Evolutionary conservation across 2,113 vertebrate genomes (phyloP).

Genomic region (Noctilio leporinus): DNA sequence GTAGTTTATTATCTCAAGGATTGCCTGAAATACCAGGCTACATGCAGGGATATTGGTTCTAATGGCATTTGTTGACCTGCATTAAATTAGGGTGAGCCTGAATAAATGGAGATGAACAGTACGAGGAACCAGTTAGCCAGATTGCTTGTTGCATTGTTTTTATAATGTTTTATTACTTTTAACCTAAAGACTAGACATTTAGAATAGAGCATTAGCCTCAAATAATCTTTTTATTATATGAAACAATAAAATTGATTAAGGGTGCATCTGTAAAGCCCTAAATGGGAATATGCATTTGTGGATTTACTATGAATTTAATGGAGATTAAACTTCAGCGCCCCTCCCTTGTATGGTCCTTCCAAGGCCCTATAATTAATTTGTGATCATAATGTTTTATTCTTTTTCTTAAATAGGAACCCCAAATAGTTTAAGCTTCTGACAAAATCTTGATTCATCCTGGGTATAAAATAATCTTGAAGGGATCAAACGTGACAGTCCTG

Average conservation of each 20-base stretch:
- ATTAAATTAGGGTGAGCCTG: slow-evolving; percentile 42
- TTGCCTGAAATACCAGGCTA: slow-evolving; percentile 34
- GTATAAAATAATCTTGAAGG: neutral
- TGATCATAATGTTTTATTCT: slow-evolving; percentile 14
- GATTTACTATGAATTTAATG: slow-evolving; percentile 25
- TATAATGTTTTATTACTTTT: slow-evolving; percentile 36
- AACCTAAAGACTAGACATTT: slow-evolving; percentile 52
- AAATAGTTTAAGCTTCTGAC: neutral
- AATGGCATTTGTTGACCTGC: slow-evolving; percentile 28
- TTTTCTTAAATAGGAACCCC: neutral
- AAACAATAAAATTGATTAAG: slow-evolving; percentile 23
- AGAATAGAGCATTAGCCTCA: slow-evolving; percentile 39
- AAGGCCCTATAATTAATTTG: neutral
- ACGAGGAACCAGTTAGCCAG: slow-evolving; percentile 27
- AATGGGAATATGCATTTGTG: neutral
- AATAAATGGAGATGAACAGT: slow-evolving; percentile 47
- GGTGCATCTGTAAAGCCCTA: slow-evolving; percentile 14
- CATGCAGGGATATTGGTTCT: slow-evolving; percentile 20
- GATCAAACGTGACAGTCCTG: neutral
- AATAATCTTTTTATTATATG: slow-evolving; percentile 54
- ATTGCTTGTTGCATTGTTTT: slow-evolving; percentile 27
- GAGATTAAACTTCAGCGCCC: neutral
- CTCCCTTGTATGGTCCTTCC: neutral
- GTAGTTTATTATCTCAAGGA: slow-evolving; percentile 41
- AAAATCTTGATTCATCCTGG: neutral